Evolutionary conservation across 64 coral and sea anemone genomes (phyloP), one percentile per base, ranked within the genome.

Genomic region (Montipora efflorescens): DNA sequence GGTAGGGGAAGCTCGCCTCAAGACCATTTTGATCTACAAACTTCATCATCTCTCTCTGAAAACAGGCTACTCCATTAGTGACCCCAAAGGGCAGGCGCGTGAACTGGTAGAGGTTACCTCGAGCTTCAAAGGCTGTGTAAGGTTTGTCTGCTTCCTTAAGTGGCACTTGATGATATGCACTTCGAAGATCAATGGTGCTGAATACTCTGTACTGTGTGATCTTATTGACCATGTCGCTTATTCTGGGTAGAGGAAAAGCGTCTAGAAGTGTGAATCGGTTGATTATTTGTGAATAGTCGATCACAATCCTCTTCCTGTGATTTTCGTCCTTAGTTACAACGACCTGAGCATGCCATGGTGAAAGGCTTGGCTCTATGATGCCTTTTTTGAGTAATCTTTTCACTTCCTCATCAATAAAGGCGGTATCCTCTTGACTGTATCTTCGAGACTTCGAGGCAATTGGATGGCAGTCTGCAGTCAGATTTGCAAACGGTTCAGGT

Each of bases 31-130:
- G 83, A 7, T 94, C 81, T 28, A 94, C 82, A 74, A 96, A 87
- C 67, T 91, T 96, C 74, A 93, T 76, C 87, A 96, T 96, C 78
- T 96, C 91, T 36, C 91, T 90, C 68, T 93, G 87, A n/a, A 96
- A 93, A 84, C 94, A 95, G 64, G 86, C 90, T 8, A 93, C 90
- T 3, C 90, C 68, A 57, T 96, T 93, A 19, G 95, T 96, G 74
- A 93, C 79, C 5, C 95, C 90, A 64, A 93, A 90, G 13, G 90
- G 91, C 48, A 96, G 28, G 4, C 70, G 71, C 15, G 87, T 95
- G 67, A 95, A 95, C 72, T 95, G 93, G 51, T 95, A 90, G 9
- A 95, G 70, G 49, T 84, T 66, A 79, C 66, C 66, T 52, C 79
- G 78, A 47, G 84, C 92, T 46, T 94, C 92, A 81, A 88, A 88